Conservation (phyloP, 2,797 vertebrate genomes). For the Galago senegalensis region DNA sequence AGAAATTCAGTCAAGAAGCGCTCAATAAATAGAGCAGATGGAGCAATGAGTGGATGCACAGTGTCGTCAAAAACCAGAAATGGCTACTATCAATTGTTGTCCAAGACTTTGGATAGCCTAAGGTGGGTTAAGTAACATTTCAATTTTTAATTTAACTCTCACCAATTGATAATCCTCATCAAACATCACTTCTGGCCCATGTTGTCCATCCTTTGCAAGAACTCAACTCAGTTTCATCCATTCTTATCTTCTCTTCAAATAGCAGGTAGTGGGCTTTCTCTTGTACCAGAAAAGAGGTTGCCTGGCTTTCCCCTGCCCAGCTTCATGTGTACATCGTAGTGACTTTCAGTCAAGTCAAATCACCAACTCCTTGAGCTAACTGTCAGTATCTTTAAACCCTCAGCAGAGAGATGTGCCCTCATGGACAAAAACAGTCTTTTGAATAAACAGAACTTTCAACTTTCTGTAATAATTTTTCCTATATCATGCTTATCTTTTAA, state of each 20-base stretch:
- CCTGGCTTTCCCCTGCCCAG: not conserved
- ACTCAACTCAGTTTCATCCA: not conserved
- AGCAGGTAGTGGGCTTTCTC: not conserved
- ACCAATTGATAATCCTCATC: not conserved
- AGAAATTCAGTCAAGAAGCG: slow-evolving; percentile 46
- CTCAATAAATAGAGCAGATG: slow-evolving; percentile 29
- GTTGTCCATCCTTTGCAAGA: not conserved
- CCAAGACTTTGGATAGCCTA: not conserved
- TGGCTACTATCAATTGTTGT: not conserved
- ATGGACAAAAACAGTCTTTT: not conserved
- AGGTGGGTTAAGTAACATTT: not conserved
- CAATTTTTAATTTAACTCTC: not conserved
- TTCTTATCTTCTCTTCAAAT: not conserved
- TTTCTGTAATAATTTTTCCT: slow-evolving; percentile 32
- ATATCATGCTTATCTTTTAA: slow-evolving; percentile 40
- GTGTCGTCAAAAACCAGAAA: slow-evolving; percentile 21
- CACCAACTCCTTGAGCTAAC: not conserved
- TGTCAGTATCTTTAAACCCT: not conserved
- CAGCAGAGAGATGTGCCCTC: not conserved
- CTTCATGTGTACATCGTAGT: not conserved
- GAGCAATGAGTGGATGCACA: slow-evolving; percentile 18
- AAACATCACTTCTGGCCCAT: not conserved
- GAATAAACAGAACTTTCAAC: slow-evolving; percentile 49
- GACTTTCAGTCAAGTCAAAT: slow-evolving; percentile 31
- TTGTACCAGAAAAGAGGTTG: not conserved